Evolutionary conservation across 2,113 vertebrate species (phyloP).

Genomic region (Cebus imitator): DNA sequence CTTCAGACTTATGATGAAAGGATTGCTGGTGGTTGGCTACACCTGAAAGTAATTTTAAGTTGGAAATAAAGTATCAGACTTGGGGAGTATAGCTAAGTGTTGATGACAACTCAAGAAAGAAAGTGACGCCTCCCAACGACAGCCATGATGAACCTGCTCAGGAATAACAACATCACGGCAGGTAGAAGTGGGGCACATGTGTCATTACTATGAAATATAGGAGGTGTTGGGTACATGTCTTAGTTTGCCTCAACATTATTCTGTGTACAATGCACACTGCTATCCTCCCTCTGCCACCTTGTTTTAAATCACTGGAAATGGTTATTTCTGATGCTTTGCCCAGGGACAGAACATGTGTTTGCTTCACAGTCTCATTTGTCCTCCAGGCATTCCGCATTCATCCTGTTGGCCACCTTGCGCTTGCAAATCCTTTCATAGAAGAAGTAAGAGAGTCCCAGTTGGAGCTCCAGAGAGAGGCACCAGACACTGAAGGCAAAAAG

Average conservation of each 20-base stretch:
- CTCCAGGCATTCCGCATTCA: neutral
- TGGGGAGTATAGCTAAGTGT: neutral
- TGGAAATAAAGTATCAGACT: neutral
- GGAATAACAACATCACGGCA: neutral
- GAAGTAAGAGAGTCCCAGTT: neutral
- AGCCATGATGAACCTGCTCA: neutral
- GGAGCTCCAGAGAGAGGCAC: neutral
- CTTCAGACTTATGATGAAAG: neutral
- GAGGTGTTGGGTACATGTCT: neutral
- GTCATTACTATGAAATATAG: neutral
- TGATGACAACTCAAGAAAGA: neutral
- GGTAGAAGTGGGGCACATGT: neutral
- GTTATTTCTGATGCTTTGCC: conserved; percentile 47
- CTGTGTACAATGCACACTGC: neutral
- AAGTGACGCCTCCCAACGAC: neutral
- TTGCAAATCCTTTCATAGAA: conserved; percentile 9
- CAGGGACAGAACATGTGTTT: conserved; percentile 12
- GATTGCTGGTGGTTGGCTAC: neutral
- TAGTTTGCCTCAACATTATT: neutral
- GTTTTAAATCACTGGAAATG: conserved; percentile 41
- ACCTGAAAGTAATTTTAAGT: neutral
- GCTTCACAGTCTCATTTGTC: conserved; percentile 44
- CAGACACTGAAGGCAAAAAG: neutral
- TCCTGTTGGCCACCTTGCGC: neutral
- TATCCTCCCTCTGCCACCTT: neutral